Base-by-base conservation (phyloP, 2,797 vertebrate species). In the Choloepus didactylus region DNA sequence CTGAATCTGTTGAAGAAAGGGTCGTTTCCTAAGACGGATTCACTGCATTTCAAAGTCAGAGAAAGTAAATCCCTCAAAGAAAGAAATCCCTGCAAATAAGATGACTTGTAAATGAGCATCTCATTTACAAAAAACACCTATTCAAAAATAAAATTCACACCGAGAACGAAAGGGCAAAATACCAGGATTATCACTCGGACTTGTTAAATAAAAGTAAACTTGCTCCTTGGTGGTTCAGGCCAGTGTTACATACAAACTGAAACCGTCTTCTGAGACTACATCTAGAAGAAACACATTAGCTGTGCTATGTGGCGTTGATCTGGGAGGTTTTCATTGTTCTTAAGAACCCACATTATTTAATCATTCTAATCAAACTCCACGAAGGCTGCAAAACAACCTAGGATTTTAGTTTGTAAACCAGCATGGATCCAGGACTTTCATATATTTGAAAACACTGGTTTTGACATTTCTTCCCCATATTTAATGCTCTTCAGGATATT, bases 111-210 rank as follows among this genome's bases (percentile, higher is more conserved):
- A 98, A 96, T 19, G 95, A 98, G 18, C 96, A 97, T 76, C 95
- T 95, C 41, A 31, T 93, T 87, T 92, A 97, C 97, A 98, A 97
- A 95, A 98, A 98, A 35, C 35, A 98, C 67, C 95, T 97, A 97
- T 98, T 96, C 98, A 98, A 98, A 98, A 98, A 98, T 96, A 98
- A 98, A 98, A 97, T 97, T 98, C 95, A 80, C 97, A 96, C 98
- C 98, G 97, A 92, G 98, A 96, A 97, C 87, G 94, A 88, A 98
- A 97, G 97, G 97, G 96, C 97, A 97, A 98, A 98, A 98, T 98
- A 97, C 75, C 72, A 81, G 27, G 44, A 95, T 91, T 97, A 98
- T 98, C 98, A 98, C 98, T 98, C 75, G 31, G 93, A 98, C 95
- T 96, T 98, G 97, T 98, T 98, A 98, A 98, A 98, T 98, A 98